Evolutionary conservation across 1,140 invertebrate species (phyloP).

Genomic region (Drosophila bocki): DNA sequence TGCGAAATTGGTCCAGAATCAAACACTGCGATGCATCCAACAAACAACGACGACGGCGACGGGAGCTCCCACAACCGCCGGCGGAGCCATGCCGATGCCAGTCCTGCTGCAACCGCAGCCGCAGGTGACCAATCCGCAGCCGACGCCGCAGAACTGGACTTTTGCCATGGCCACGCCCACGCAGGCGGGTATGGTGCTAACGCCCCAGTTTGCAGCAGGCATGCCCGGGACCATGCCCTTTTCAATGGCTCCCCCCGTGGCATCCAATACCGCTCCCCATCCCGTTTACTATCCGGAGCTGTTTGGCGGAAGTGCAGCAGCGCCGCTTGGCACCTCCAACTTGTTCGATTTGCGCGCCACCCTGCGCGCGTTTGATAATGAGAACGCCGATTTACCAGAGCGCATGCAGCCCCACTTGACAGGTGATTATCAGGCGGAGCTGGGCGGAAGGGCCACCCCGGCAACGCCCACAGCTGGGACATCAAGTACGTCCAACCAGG

Average conservation of each 20-base stretch:
- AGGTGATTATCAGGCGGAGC: slow-evolving; percentile 60
- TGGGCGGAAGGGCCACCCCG: slow-evolving; percentile 9
- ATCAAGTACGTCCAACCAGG: slow-evolving; percentile 31
- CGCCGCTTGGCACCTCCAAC: slow-evolving; percentile 57
- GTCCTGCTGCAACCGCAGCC: slow-evolving; percentile 61
- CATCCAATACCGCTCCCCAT: slow-evolving; percentile 5
- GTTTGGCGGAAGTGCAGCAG: slow-evolving; percentile 36
- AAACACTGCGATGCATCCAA: slow-evolving; percentile 75
- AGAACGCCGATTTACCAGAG: slow-evolving; percentile 77
- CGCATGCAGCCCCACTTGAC: slow-evolving; percentile 59
- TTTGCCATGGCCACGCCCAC: slow-evolving; percentile 73
- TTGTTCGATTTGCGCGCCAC: slow-evolving; percentile 74
- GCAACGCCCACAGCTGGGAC: slow-evolving; percentile 12
- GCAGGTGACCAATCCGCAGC: slow-evolving; percentile 45
- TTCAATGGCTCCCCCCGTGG: slow-evolving; percentile 1
- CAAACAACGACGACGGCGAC: slow-evolving; percentile 42
- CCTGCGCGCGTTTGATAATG: slow-evolving; percentile 75
- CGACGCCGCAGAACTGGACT: slow-evolving; percentile 62
- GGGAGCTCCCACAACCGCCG: slow-evolving; percentile 21
- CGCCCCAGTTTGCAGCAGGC: slow-evolving; percentile 59
- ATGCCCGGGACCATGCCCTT: slow-evolving; percentile 30
- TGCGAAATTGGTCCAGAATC: slow-evolving; percentile 79
- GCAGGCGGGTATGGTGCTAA: slow-evolving; percentile 67
- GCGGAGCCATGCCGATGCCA: slow-evolving; percentile 49
- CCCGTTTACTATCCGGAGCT: slow-evolving; percentile 55